Conservation (phyloP, 2,113 vertebrate genomes). For the Sinocyclocheilus anophthalmus region DNA sequence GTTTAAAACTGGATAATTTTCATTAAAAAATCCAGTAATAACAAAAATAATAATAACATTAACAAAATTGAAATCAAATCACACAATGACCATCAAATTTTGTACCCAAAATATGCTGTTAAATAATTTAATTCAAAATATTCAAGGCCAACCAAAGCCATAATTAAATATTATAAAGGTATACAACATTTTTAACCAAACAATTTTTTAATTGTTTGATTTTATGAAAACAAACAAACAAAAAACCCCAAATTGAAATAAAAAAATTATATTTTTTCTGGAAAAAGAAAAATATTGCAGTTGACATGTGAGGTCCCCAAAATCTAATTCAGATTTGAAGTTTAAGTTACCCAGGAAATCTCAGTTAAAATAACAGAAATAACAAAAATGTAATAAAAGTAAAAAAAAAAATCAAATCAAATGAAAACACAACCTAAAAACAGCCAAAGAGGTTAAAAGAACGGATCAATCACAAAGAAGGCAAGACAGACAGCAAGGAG, state of each 20-base stretch:
- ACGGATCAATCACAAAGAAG: background rate
- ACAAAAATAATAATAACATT: background rate
- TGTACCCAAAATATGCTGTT: background rate
- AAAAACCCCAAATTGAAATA: background rate
- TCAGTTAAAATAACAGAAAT: background rate
- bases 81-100: background rate
- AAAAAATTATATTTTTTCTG: background rate
- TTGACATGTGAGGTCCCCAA: conserved; percentile 7
- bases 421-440: background rate
- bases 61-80: background rate
- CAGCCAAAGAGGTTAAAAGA: background rate
- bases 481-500: background rate
- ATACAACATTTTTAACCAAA: background rate
- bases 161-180: background rate
- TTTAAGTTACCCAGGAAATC: too few relatives aligned
- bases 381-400: background rate
- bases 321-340: background rate
- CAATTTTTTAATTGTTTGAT: background rate
- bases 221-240: background rate
- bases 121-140: conserved; percentile 5
- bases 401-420: background rate
- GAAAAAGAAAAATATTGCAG: background rate
- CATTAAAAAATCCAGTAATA: background rate
- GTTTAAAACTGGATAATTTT: background rate
- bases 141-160: conserved; percentile 7